Conservation (phyloP, 2,888 invertebrate species). For the Lagria hirta region DNA sequence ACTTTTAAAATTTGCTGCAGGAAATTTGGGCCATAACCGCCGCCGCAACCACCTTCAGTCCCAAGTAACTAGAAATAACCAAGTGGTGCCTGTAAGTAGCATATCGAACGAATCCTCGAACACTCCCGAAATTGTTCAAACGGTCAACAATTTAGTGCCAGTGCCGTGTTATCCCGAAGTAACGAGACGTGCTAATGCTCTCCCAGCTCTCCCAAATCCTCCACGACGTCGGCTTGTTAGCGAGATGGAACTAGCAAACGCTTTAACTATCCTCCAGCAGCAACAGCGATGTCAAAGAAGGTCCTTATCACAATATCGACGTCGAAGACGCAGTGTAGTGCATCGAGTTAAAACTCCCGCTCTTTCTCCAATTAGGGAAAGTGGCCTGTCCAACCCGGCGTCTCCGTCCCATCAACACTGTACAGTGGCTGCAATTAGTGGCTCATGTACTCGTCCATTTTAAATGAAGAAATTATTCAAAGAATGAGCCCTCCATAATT, state of each 20-base stretch:
- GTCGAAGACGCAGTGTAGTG: constrained; percentile 46
- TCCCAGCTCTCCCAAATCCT: constrained; percentile 51
- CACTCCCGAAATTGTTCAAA: constrained; percentile 57
- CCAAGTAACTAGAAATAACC: constrained; percentile 46
- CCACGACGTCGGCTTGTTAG: constrained; percentile 54
- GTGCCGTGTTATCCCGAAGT: constrained; percentile 52
- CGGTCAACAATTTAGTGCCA: constrained; percentile 60
- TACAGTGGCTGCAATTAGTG: constrained; percentile 46
- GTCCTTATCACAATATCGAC: constrained; percentile 33
- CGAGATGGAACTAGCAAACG: constrained; percentile 54
- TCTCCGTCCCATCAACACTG: constrained; percentile 59
- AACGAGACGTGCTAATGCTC: constrained; percentile 35
- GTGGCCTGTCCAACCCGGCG: constrained; percentile 70
- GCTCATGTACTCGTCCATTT: constrained; percentile 46
- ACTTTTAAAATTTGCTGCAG: constrained; percentile 33
- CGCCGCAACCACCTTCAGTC: constrained; percentile 35
- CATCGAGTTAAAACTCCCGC: constrained; percentile 57
- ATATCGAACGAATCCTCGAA: constrained; percentile 45
- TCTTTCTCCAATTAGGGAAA: constrained; percentile 70
- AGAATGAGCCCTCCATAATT: constrained; percentile 10
- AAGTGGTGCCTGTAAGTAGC: constrained; percentile 52
- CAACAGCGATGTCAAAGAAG: constrained; percentile 33
- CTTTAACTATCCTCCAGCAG: constrained; percentile 47
- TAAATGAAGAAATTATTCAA: constrained; percentile 24
- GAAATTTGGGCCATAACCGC: constrained; percentile 44